Base-by-base conservation (phyloP, 2,113 vertebrate species). In the Etia nguti region DNA sequence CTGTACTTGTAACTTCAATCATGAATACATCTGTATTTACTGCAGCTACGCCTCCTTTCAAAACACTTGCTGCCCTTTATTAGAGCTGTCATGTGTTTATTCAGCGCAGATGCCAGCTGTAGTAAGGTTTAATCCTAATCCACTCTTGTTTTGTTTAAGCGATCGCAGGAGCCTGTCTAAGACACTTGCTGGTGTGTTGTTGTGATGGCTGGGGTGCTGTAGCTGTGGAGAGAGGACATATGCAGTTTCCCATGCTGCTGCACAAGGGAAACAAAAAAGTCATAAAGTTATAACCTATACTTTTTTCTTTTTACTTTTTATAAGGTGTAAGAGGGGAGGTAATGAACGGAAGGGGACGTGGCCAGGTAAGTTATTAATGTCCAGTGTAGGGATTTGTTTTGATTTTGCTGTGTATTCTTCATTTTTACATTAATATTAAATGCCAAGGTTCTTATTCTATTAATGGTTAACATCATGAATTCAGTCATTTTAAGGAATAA, bases 121-220 rank as follows among this genome's bases (percentile, higher is more conserved):
- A 90, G 90, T 92, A 50, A 93, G 62, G 54, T 88, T 87, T 96
- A 96, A 96, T 95, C 96, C 95, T 96, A 96, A 97, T 96, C 96
- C 95, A 89, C 84, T 92, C 92, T 93, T 94, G 88, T 94, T 94
- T 95, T 93, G 90, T 90, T 92, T 86, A 90, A 89, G 90, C 85
- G 88, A 92, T 94, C 86, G 93, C 90, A 34, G 70, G 88, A 70
- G 89, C 77, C 77, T 57, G 62, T 84, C 41, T 41, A 73, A 90
- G 81, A 80, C 87, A 90, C 36, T 80, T 56, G 36, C 79, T 10
- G 65, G 31, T 82, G 65, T 84, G 65, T 31, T 50, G 26, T 73
- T 79, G 50, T 88, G 65, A 70, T 43, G 22, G 11, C n/a, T 34
- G 18, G 26, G 79, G 26, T 55, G 60, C 54, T 77, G 73, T 65